Evolutionary conservation across 2,888 invertebrate species (phyloP), one percentile per base, ranked within the genome.

Genomic region (Oscheius sp.): DNA sequence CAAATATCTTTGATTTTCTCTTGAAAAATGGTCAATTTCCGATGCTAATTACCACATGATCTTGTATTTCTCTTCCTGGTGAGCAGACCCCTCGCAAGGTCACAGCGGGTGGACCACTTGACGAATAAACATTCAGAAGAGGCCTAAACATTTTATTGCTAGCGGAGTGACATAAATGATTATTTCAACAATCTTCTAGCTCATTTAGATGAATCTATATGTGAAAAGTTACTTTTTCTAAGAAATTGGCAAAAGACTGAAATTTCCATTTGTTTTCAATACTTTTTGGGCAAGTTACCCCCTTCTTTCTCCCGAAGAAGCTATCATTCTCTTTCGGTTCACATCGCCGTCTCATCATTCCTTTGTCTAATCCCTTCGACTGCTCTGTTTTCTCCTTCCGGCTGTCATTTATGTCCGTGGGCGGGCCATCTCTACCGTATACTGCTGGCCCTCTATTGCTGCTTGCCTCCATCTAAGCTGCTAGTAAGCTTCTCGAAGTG

Each of bases 381-480:
- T 50, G 45, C 36, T 50, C 44, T 64, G 50, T 64, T 64, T 51
- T 64, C 17, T n/a, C 38, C 26, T 24, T 22, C 38, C 47, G 17
- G 33, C 36, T 62, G 57, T 24, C 45, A 28, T 32, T 69, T 44
- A 28, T 38, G 9, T 56, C 59, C n/a, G 41, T 24, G 30, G n/a
- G 38, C 26, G 44, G 59, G n/a, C 26, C 24, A 24, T 45, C 64
- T 5, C 47, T 28, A 28, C 59, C 38, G 38, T 36, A 59, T 17
- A 24, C 26, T 5, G 9, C 32, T 36, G 24, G 28, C 47, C 24
- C 33, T 28, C 41, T n/a, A 22, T 24, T 6, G 6, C n/a, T n/a
- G 30, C 49, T 61, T 50, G 26, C 24, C 38, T 32, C 49, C 59
- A 41, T 22, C 44, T 44, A 50, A 72, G 44, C 59, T 61, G 17